Evolutionary conservation across 1,140 invertebrate genomes (phyloP).

Genomic region (Formica selysi): DNA sequence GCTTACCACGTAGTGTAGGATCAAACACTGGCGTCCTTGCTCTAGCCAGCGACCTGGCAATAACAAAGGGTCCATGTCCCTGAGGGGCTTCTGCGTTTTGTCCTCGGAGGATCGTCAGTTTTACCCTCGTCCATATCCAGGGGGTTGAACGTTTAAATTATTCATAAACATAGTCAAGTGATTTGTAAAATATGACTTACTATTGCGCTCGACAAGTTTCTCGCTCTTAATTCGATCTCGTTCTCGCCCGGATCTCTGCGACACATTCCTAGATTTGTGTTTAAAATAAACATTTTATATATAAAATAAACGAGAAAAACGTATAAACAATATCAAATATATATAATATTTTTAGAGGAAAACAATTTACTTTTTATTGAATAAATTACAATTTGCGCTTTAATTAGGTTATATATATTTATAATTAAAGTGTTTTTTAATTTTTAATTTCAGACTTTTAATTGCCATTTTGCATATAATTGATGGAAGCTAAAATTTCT

Average conservation of each 20-base stretch:
- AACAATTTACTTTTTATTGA: background rate
- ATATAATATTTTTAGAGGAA: background rate
- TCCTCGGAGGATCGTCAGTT: slow-evolving; percentile 72
- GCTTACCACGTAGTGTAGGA: slow-evolving; percentile 70
- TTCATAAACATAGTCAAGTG: slow-evolving; percentile 81
- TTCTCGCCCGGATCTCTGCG: slow-evolving; percentile 33
- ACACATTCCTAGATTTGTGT: background rate
- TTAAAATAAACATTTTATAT: background rate
- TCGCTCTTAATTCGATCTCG: slow-evolving; percentile 69
- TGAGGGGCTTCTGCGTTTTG: slow-evolving; percentile 70
- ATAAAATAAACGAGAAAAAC: background rate
- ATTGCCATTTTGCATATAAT: background rate
- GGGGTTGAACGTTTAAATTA: slow-evolving; percentile 80
- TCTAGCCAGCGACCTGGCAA: slow-evolving; percentile 67
- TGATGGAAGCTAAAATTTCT: background rate
- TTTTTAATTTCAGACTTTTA: slow-evolving; percentile 3
- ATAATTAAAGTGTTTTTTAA: background rate
- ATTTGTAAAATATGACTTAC: slow-evolving; percentile 82
- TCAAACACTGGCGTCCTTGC: slow-evolving; percentile 70
- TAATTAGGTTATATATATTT: background rate
- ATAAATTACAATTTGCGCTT: background rate
- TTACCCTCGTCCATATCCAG: slow-evolving; percentile 71
- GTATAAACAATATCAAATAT: background rate
- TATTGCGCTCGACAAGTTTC: slow-evolving; percentile 75
- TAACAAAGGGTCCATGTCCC: slow-evolving; percentile 72